phyloP scores from a whole-genome alignment of 2,888 invertebrate genomes.

The Liodrosophila aerea region DNA sequence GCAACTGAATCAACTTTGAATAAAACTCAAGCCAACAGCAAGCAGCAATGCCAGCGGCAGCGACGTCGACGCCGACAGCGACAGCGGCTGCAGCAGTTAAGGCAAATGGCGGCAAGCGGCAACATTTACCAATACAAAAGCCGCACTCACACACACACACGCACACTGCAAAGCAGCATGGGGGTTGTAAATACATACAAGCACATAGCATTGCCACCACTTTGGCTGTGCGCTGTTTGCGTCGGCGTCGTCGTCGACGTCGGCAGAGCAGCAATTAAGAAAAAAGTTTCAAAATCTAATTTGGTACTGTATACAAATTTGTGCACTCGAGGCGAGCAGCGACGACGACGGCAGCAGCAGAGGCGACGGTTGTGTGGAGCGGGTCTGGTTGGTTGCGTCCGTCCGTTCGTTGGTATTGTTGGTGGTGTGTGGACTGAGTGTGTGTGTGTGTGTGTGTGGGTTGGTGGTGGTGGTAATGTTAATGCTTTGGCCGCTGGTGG shows the following conservation, averaged over 20 bases:
- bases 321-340: conserved; percentile 63
- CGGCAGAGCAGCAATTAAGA: conserved; percentile 68
- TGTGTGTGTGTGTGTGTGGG: conserved; percentile 20
- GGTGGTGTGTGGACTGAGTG: conserved; percentile 24
- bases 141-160: conserved; percentile 34
- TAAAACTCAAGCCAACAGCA: conserved; percentile 47
- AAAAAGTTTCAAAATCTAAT: conserved; percentile 81
- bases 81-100: conserved; percentile 35
- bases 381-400: conserved; percentile 26
- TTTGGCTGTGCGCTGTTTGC: conserved; percentile 51
- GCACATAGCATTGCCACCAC: conserved; percentile 73
- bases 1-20: conserved; percentile 82
- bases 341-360: conserved; percentile 28
- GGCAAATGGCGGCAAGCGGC: conserved; percentile 73
- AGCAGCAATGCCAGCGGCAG: conserved; percentile 27
- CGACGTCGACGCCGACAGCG: too few relatives aligned
- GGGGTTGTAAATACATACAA: conserved; percentile 27
- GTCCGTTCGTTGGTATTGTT: too few relatives aligned
- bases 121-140: conserved; percentile 79
- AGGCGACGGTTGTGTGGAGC: conserved; percentile 39
- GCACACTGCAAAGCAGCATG: conserved; percentile 26
- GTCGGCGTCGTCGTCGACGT: conserved; percentile 14
- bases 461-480: conserved; percentile 34
- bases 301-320: conserved; percentile 81
- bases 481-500: conserved; percentile 55